Evolutionary conservation across 2,888 invertebrate species (phyloP).

Genomic region (Ptilodon capucinus): DNA sequence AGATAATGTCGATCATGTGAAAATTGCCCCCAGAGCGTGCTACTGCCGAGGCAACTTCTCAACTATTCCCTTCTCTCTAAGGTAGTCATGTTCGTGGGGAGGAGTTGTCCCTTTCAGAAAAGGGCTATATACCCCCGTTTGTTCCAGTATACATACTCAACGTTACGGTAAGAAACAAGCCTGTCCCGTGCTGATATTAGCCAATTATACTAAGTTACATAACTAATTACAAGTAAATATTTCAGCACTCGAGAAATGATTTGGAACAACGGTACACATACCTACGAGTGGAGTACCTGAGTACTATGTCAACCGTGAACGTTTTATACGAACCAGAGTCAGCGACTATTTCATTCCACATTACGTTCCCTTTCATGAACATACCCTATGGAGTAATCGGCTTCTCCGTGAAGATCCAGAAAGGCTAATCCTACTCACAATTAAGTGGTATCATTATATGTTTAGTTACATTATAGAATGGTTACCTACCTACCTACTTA

Average conservation of each 20-base stretch:
- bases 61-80: neutral
- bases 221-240: no score
- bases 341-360: slow-evolving; percentile 27
- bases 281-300: slow-evolving; percentile 39
- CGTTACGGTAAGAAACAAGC: slow-evolving; percentile 13
- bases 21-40: no score
- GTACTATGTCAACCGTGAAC: slow-evolving; percentile 31
- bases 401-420: slow-evolving; percentile 29
- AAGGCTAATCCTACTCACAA: no score
- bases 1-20: no score
- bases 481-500: no score
- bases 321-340: slow-evolving; percentile 26
- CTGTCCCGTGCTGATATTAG: no score
- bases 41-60: no score
- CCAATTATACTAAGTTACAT: no score
- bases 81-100: slow-evolving; percentile 2
- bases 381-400: slow-evolving; percentile 41
- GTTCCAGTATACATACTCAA: neutral
- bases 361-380: slow-evolving; percentile 40
- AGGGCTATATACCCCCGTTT: slow-evolving; percentile 1
- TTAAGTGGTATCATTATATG: no score
- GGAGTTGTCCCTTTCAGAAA: neutral
- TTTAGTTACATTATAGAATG: no score
- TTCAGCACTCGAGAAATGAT: slow-evolving; percentile 22
- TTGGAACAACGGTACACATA: slow-evolving; percentile 29